These are phyloP conservation scores for Orientallactaga bullata DNA, from an alignment of 2,113 vertebrate species.

Conservation along the genomic window DNA sequence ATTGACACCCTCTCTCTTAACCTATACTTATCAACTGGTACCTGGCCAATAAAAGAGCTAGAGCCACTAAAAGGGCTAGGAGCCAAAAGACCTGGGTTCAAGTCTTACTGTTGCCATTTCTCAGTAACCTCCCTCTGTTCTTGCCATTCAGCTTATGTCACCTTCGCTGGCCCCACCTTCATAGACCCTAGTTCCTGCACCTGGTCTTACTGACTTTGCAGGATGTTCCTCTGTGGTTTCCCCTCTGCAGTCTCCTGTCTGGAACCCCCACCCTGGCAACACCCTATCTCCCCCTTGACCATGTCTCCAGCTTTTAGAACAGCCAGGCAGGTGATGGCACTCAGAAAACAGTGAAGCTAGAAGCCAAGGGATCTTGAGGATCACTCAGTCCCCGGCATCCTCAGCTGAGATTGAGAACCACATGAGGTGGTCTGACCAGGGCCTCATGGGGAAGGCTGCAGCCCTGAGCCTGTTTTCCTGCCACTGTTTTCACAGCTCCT, in stretches of 20 bases:
- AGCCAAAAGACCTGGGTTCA: not conserved
- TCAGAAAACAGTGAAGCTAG: not conserved
- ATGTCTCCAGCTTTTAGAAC: not conserved
- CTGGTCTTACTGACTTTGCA: not conserved
- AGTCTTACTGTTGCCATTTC: not conserved
- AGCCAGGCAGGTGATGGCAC: not conserved
- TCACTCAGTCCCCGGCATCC: accelerated
- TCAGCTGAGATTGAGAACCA: not conserved
- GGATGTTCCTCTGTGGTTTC: not conserved
- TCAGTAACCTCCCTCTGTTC: not conserved
- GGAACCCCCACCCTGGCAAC: no score
- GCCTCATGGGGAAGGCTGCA: no score
- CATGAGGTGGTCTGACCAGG: no score
- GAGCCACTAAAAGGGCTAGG: not conserved
- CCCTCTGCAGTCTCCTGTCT: not conserved
- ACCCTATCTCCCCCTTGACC: not conserved
- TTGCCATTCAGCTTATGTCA: no score
- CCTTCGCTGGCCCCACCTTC: not conserved
- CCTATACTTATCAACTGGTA: accelerated
- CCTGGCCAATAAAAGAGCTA: not conserved
- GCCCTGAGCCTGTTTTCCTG: no score
- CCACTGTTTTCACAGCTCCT: no score
- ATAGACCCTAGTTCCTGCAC: not conserved
- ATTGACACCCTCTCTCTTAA: not conserved
- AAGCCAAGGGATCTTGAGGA: not conserved